Percentiles rank a stretch among this genome's conserved stretches.
phyloP scores from a whole-genome alignment of 2,113 vertebrate genomes.

The Aleadryas rufinucha region DNA sequence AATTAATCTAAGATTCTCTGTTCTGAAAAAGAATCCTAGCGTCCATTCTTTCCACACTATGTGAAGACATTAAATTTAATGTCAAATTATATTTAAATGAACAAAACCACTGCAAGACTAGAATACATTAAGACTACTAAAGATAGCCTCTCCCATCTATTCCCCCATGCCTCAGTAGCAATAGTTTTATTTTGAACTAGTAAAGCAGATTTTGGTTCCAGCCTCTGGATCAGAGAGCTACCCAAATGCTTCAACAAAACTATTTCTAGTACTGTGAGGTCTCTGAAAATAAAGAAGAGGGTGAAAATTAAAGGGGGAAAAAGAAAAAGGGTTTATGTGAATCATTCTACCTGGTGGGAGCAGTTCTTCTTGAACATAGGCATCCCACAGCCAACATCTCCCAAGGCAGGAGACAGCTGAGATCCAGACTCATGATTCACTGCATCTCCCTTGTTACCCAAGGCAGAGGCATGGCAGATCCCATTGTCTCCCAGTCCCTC shows the following conservation, averaged over 20 bases:
- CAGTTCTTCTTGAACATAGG: neutral
- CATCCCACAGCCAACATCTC: neutral
- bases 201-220: neutral
- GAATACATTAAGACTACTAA: neutral
- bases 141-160: constrained; percentile 15
- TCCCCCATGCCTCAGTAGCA: neutral
- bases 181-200: neutral
- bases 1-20: constrained; percentile 24
- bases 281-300: neutral
- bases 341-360: neutral
- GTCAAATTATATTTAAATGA: constrained; percentile 3
- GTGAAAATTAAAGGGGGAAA: neutral
- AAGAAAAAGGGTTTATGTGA: neutral
- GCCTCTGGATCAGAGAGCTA: neutral
- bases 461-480: neutral
- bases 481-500: neutral
- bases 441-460: neutral
- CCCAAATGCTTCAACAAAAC: neutral
- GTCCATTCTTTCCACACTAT: neutral
- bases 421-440: neutral
- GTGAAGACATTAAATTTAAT: neutral
- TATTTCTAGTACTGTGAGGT: neutral
- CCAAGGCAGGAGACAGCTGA: neutral
- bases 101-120: constrained; percentile 7
- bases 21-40: neutral